These are phyloP conservation scores for Alectoris magna DNA, from an alignment of 2,797 vertebrate species.

Conservation along the genomic window DNA sequence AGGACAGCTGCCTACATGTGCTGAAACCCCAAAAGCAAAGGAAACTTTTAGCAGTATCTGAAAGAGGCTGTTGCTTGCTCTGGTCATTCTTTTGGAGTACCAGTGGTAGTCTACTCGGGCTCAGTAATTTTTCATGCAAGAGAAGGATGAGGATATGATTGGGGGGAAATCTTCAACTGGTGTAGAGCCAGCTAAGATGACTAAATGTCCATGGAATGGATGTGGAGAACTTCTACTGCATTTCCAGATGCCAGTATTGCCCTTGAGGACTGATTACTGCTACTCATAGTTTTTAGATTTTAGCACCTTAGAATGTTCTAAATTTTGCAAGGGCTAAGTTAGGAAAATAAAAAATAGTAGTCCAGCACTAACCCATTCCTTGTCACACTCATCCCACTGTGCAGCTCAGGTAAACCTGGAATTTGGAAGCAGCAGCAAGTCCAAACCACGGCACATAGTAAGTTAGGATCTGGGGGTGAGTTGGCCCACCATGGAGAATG, in stretches of 20 bases:
- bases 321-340: not conserved
- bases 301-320: not conserved
- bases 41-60: not conserved
- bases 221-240: not conserved
- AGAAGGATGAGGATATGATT: not conserved
- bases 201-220: not conserved
- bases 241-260: not conserved
- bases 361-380: not conserved
- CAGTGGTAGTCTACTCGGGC: not conserved
- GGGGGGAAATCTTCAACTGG: not conserved
- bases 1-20: not conserved
- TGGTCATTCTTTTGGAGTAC: not conserved
- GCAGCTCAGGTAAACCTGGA: slow-evolving; percentile 9
- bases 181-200: not conserved
- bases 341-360: not conserved
- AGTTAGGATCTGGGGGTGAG: not conserved
- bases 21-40: not conserved
- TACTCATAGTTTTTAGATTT: not conserved
- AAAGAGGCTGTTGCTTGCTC: not conserved
- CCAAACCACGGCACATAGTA: not conserved
- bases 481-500: not conserved
- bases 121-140: no score
- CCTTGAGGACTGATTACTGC: not conserved
- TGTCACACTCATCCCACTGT: not conserved
- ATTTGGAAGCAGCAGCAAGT: not conserved